phyloP scores from a whole-genome alignment of 2,888 invertebrate genomes.

The Zootermopsis nevadensis region DNA sequence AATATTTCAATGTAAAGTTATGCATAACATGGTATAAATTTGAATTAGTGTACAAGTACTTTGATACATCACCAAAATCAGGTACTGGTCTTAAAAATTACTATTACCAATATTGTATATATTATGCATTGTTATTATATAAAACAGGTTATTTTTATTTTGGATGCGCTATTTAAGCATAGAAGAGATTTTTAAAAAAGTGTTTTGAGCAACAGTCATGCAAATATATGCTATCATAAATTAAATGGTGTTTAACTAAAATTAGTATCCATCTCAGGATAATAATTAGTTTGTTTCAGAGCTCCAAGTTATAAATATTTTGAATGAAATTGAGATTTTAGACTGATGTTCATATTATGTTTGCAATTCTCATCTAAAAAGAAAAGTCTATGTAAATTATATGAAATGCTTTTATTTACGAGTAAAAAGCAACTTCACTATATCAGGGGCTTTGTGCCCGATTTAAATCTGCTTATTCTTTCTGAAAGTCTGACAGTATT shows the following conservation, averaged over 20 bases:
- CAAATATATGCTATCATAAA: constrained; percentile 3
- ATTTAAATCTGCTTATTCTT: neutral
- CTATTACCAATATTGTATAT: neutral
- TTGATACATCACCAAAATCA: neutral
- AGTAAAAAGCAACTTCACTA: constrained; percentile 19
- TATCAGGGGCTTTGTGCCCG: neutral
- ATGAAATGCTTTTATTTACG: neutral
- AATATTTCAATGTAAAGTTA: neutral
- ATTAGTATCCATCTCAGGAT: neutral
- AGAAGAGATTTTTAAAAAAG: neutral
- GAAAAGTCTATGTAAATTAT: constrained; percentile 2
- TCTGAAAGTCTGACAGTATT: constrained; percentile 7
- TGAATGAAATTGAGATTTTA: neutral
- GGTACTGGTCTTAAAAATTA: neutral
- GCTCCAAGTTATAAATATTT: neutral
- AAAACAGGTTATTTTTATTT: neutral
- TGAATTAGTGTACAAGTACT: neutral
- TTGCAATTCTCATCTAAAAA: constrained; percentile 12
- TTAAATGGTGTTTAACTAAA: neutral
- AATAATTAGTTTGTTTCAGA: neutral
- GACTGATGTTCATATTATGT: neutral
- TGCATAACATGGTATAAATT: neutral
- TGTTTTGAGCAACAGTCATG: neutral
- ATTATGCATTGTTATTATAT: neutral
- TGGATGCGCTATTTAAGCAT: neutral